Percentiles rank a stretch among this genome's conserved stretches.
Evolutionary conservation across 2,797 vertebrate species (phyloP).

Genomic region (Acipenser oxyrinchus): DNA sequence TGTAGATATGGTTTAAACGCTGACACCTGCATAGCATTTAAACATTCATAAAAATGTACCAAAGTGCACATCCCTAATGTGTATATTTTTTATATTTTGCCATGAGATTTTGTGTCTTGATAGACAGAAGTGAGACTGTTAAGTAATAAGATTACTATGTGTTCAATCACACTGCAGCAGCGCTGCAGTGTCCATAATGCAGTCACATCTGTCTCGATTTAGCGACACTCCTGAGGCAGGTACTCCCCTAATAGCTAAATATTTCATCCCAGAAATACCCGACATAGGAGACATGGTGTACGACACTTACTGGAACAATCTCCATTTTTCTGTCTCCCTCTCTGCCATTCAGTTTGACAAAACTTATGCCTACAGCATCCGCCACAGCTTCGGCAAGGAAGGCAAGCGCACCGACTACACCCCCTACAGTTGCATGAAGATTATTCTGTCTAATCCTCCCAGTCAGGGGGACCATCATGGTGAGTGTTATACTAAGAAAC

Average conservation of each 20-base stretch:
- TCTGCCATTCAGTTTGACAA: constrained; percentile 84
- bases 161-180: not conserved
- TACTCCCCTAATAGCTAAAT: constrained; percentile 48
- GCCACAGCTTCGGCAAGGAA: constrained; percentile 94
- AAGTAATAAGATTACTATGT: not conserved
- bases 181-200: constrained; percentile 46
- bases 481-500: constrained; percentile 49
- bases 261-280: constrained; percentile 53
- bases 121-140: too few species aligned
- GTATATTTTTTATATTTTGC: too few species aligned
- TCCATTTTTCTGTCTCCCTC: too few species aligned
- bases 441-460: constrained; percentile 91
- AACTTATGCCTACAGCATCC: constrained; percentile 89
- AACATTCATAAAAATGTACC: too few species aligned
- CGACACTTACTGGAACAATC: constrained; percentile 37
- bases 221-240: constrained; percentile 49
- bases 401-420: constrained; percentile 94
- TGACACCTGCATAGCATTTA: too few species aligned
- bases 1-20: too few species aligned
- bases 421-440: constrained; percentile 97
- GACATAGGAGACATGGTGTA: constrained; percentile 43
- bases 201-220: constrained; percentile 44
- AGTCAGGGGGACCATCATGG: constrained; percentile 94
- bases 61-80: too few species aligned
- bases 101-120: too few species aligned